Conservation (phyloP, 2,113 vertebrate species). For the Actenoides hombroni region DNA sequence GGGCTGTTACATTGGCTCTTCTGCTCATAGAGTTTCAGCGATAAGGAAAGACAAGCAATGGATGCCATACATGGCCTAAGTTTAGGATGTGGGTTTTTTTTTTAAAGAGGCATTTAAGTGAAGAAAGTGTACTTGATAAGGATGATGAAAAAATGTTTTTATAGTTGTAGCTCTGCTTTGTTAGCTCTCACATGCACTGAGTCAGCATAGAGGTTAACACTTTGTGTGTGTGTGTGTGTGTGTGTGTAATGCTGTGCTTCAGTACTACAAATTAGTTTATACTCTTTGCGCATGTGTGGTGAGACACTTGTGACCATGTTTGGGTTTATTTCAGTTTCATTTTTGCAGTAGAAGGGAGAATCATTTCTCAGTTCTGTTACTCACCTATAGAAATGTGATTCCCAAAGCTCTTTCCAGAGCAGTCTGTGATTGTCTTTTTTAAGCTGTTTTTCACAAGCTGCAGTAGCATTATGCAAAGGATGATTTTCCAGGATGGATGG, state of each 20-base stretch:
- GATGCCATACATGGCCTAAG: background rate
- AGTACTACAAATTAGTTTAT: background rate
- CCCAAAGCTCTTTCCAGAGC: background rate
- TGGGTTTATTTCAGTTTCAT: background rate
- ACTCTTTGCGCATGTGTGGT: background rate
- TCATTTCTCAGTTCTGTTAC: background rate
- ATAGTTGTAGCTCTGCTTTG: background rate
- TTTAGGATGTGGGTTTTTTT: background rate
- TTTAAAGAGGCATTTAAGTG: background rate
- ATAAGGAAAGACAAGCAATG: background rate
- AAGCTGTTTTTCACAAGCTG: background rate
- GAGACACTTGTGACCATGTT: background rate
- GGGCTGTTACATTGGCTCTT: background rate
- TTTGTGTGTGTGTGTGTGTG: background rate
- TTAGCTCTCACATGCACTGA: background rate
- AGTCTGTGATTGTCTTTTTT: background rate
- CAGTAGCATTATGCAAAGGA: background rate
- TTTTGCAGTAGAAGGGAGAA: background rate
- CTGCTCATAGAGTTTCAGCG: background rate
- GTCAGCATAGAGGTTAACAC: background rate
- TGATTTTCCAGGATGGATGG: background rate
- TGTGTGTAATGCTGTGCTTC: background rate
- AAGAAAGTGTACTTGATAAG: background rate
- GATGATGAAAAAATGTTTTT: background rate
- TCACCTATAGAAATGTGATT: background rate